These are phyloP conservation scores for Rhinoraja longicauda DNA, from an alignment of 2,797 vertebrate species.

Conservation along the genomic window DNA sequence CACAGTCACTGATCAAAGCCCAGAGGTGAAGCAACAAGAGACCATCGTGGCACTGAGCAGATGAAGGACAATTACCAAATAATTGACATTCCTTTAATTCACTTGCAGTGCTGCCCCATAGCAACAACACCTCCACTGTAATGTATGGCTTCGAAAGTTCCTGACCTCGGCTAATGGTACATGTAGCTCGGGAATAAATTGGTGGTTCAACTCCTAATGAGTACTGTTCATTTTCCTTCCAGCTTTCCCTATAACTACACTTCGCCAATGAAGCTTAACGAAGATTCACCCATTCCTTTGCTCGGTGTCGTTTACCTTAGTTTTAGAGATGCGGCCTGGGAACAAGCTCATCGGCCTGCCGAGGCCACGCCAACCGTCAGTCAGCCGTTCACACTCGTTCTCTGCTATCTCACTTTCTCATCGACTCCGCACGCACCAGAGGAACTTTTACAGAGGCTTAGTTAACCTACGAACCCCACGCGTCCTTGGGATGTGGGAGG, in stretches of 20 bases:
- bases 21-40: background rate
- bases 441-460: too few species aligned
- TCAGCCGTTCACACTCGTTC: too few species aligned
- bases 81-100: slow-evolving; percentile 36
- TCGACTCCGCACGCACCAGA: too few species aligned
- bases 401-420: too few species aligned
- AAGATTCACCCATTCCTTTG: background rate
- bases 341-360: too few species aligned
- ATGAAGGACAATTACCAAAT: slow-evolving; percentile 35
- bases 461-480: too few species aligned
- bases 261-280: background rate
- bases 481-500: too few species aligned
- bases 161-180: slow-evolving; percentile 31
- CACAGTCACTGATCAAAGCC: slow-evolving; percentile 30
- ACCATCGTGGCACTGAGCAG: background rate
- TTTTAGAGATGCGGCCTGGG: too few species aligned
- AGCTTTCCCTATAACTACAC: background rate
- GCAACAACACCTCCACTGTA: slow-evolving; percentile 29
- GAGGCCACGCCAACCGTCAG: too few species aligned
- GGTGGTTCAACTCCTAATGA: background rate
- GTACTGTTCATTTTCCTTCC: background rate
- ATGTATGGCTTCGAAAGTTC: slow-evolving; percentile 16
- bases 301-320: too few species aligned
- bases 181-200: slow-evolving; percentile 8
- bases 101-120: background rate